Evolutionary conservation across 1,140 invertebrate genomes (phyloP), one percentile per base, ranked within the genome.

Genomic region (Papilio machaon): DNA sequence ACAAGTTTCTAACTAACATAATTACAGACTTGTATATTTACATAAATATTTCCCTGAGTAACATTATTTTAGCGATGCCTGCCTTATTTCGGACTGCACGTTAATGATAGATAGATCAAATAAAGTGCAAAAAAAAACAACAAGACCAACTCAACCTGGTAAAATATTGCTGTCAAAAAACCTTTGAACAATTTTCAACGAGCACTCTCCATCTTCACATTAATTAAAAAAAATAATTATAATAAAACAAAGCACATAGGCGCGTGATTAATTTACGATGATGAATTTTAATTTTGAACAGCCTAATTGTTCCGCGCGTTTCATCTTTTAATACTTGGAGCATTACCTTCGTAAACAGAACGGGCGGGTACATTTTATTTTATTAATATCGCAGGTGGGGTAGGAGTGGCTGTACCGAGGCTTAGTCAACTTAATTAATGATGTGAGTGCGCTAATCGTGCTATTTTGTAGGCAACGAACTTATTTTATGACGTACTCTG

Each of bases 401-500:
- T 67, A 43, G 58, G 77, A 67, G 54, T 23, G 43, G 77, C 38
- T 17, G 54, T 79, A 79, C 47, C 58, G 77, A 38, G 77, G 30
- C 77, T 79, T 79, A 79, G 77, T 67, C 58, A 79, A 79, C 54
- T 79, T 79, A 67, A 79, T 79, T 79, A 79, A 79, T 79, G 77
- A 79, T 47, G 43, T 67, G 58, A 79, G 60, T 78, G 77, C 60
- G 46, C 77, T 79, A 79, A 79, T 67, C 77, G 38, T 17, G 38
- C 38, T 58, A 79, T 79, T 79, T 47, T 54, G 75, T 78, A 78
- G 75, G 75, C 75, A 38, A 78, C 75, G 52, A 78, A 78, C 75
- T 78, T 78, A 60, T 78, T 78, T 78, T 78, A 78, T 78, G 75
- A 60, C 52, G 75, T 58, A 60, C 75, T 38, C 52, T 60, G 75